phyloP scores from a whole-genome alignment of 2,113 vertebrate species.

The Oenanthe oenanthe region DNA sequence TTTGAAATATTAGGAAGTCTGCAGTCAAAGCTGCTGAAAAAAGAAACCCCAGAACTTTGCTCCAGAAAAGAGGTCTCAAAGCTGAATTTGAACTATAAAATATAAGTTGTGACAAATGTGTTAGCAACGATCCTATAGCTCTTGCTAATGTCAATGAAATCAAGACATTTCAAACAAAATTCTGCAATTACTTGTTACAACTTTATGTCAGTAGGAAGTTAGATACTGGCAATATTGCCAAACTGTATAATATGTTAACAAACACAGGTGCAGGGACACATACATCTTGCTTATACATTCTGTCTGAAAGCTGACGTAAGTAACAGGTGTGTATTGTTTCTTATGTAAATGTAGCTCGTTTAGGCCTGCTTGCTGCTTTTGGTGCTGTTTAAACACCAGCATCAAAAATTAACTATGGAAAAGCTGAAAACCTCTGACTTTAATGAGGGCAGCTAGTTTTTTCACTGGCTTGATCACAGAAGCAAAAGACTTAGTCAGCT shows the following conservation, averaged over 20 bases:
- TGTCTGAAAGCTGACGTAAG: background rate
- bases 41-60: background rate
- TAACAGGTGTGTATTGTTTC: background rate
- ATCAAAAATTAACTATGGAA: background rate
- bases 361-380: background rate
- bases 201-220: background rate
- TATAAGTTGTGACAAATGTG: background rate
- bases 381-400: background rate
- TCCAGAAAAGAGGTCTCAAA: background rate
- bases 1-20: background rate
- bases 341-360: background rate
- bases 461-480: background rate
- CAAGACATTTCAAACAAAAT: background rate
- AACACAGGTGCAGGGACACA: background rate
- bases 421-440: background rate
- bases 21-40: background rate
- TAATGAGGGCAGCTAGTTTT: background rate
- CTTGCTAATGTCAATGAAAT: background rate
- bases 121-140: background rate
- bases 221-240: background rate
- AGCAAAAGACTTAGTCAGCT: background rate
- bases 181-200: background rate
- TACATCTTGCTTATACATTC: background rate
- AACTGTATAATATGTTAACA: background rate
- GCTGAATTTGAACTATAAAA: background rate